A percentile compares a stretch with the other conserved stretches of the same genome.
Conservation (phyloP, 2,888 invertebrate genomes). For the Anaspis maculata region DNA sequence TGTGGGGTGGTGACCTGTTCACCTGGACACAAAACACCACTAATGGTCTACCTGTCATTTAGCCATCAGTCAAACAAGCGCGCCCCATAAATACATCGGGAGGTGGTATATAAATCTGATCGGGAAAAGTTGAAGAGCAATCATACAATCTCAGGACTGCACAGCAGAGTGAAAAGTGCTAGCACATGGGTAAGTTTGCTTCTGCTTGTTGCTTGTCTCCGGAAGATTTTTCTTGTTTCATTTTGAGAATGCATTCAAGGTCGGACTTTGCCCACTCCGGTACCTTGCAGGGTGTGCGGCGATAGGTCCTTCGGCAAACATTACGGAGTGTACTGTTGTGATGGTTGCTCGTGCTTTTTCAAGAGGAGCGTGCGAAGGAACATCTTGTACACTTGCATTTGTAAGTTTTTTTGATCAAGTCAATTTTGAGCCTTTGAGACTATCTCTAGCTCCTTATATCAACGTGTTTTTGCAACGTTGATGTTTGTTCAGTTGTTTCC, state of each 20-base stretch:
- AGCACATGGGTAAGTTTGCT: neutral
- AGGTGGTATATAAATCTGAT: neutral
- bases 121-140: conserved; percentile 4
- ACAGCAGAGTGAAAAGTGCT: conserved; percentile 7
- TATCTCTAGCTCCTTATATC: neutral
- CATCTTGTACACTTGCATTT: conserved; percentile 68
- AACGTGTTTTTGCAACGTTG: too few species aligned
- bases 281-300: conserved; percentile 70
- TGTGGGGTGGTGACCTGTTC: conserved; percentile 18
- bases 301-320: conserved; percentile 79
- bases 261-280: conserved; percentile 53
- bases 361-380: conserved; percentile 71
- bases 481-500: too few species aligned
- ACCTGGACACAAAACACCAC: conserved; percentile 13
- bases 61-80: conserved; percentile 19
- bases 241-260: conserved; percentile 23
- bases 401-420: too few species aligned
- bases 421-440: conserved; percentile 2
- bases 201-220: too few species aligned
- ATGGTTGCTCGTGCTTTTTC: conserved; percentile 86
- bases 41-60: conserved; percentile 27
- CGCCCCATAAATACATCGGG: conserved; percentile 20
- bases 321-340: conserved; percentile 77
- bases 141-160: conserved; percentile 5
- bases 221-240: neutral